Conservation (phyloP, 2,797 vertebrate species). For the Tympanoctomys barrerae region DNA sequence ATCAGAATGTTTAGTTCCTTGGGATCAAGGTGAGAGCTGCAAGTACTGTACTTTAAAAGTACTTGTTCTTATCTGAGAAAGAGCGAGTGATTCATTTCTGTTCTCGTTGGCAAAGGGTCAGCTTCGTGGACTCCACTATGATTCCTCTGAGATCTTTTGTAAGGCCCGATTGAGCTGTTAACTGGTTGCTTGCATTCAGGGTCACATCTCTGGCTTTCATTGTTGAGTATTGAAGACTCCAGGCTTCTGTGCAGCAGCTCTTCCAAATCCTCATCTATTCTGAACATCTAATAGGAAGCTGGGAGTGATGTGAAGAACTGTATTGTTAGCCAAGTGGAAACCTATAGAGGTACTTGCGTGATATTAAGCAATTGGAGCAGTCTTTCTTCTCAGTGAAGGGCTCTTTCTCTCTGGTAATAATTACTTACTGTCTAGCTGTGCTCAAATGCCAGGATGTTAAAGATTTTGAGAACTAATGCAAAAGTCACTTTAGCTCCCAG, state of each 20-base stretch:
- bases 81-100: conserved; percentile 42
- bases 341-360: not conserved
- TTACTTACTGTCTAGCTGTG: not conserved
- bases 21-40: conserved; percentile 15
- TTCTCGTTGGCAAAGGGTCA: conserved; percentile 5
- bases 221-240: not conserved
- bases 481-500: not conserved
- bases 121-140: not conserved
- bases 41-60: conserved; percentile 27
- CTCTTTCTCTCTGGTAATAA: not conserved
- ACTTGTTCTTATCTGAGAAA: conserved; percentile 56
- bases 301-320: not conserved
- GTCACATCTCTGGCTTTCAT: not conserved
- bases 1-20: conserved; percentile 34
- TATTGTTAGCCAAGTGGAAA: not conserved
- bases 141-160: conserved; percentile 47
- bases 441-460: not conserved
- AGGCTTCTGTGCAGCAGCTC: not conserved
- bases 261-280: conserved; percentile 24
- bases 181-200: not conserved
- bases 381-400: not conserved
- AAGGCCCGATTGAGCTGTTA: not conserved
- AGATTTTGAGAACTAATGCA: conserved; percentile 38
- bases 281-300: conserved; percentile 39
- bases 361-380: not conserved